These are phyloP conservation scores for Drosophila equinoxialis DNA, from an alignment of 1,140 invertebrate genomes.

Conservation along the genomic window DNA sequence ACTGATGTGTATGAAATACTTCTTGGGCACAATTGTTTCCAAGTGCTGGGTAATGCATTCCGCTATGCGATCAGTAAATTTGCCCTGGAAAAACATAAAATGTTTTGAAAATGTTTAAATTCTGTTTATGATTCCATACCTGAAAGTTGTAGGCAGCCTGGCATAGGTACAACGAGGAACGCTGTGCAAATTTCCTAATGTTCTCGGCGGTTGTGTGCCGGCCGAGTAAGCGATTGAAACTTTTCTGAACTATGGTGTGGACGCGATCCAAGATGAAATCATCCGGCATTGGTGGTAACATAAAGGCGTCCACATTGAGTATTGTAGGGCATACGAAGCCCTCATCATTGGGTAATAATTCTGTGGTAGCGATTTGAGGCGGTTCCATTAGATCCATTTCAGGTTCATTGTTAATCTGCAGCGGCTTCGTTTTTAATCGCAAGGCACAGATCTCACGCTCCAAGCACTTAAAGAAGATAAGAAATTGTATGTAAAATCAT, in stretches of 20 bases:
- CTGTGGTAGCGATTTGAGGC: slow-evolving; percentile 24
- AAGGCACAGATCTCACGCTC: slow-evolving; percentile 77
- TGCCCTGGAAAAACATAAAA: slow-evolving; percentile 38
- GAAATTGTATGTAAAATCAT: no score
- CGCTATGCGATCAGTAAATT: slow-evolving; percentile 67
- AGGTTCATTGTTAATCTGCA: slow-evolving; percentile 64
- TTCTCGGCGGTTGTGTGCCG: slow-evolving; percentile 62
- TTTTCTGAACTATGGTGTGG: slow-evolving; percentile 70
- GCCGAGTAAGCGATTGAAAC: slow-evolving; percentile 62
- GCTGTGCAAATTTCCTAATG: slow-evolving; percentile 60
- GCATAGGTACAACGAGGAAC: slow-evolving; percentile 68
- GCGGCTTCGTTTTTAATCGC: slow-evolving; percentile 74
- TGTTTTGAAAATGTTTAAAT: no score
- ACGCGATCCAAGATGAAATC: slow-evolving; percentile 74
- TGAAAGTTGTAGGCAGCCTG: slow-evolving; percentile 75
- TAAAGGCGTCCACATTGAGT: slow-evolving; percentile 62
- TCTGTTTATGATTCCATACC: slow-evolving; percentile 15
- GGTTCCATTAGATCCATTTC: slow-evolving; percentile 22
- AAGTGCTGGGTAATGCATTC: slow-evolving; percentile 73
- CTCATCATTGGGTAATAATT: slow-evolving; percentile 45
- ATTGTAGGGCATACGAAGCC: slow-evolving; percentile 52
- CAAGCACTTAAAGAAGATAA: slow-evolving; percentile 47
- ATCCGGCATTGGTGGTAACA: slow-evolving; percentile 67
- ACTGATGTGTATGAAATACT: slow-evolving; percentile 70
- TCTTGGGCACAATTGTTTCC: slow-evolving; percentile 73